Base-by-base conservation (phyloP, 2,888 invertebrate genomes). In the Andrena minutula region DNA sequence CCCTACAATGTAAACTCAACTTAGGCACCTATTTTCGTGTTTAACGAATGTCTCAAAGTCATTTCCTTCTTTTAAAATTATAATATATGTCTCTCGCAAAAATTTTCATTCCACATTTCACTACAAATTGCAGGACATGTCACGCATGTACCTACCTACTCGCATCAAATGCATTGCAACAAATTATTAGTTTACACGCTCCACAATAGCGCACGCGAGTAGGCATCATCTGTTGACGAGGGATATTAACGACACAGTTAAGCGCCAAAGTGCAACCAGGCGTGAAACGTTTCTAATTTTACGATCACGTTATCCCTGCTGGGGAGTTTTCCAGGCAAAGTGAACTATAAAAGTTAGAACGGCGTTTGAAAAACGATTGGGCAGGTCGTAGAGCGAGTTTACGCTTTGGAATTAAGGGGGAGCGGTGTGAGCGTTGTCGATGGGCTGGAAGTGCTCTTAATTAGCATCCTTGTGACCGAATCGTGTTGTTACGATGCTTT, bases 401-500 rank as follows among this genome's bases (percentile, higher is more conserved):
- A 35, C 53, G 35, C 63, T 12, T 47, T 12, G 6, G 23, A 32
- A 23, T 8, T 20, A 6, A 32, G 30, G 28, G 23, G 1, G 16
- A 60, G n/a, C n/a, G 41, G 60, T 58, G 16, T 47, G 26, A 28
- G 69, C 10, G 56, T 20, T 70, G 56, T 23, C 12, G 41, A 70
- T 58, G 41, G 64, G 28, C 28, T 30, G 23, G 23, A 53, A 56
- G 56, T 56, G 64, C 53, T 75, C 41, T 70, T 49, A 60, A 66
- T 71, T 61, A 47, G 61, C 61, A 66, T 64, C 41, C 28, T 78
- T 26, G 32, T 26, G 58, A 58, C 20, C 20, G 58, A 64, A 66
- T 64, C 63, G 68, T 79, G 66, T 58, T 71, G 68, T 68, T 75
- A 26, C 30, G 32, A 32, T 58, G 66, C 35, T 49, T 70, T 72